A percentile compares a stretch with the other conserved stretches of the same genome.
phyloP scores from a whole-genome alignment of 2,113 vertebrate genomes.

The Austrofundulus limnaeus region DNA sequence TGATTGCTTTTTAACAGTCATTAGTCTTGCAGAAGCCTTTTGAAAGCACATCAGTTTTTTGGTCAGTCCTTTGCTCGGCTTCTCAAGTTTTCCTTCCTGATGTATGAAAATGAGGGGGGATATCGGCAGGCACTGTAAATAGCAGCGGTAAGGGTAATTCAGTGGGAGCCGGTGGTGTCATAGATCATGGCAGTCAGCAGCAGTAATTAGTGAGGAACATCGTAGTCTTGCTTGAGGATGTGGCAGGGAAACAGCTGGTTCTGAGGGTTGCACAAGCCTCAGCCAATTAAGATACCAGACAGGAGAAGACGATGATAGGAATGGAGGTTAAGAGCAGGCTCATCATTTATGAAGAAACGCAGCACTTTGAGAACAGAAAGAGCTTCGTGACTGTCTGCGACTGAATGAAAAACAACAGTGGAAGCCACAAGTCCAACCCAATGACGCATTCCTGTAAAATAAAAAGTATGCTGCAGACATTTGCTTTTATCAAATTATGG shows the following conservation, averaged over 20 bases:
- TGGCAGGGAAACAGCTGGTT: conserved; percentile 47
- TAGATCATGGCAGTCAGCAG: conserved; percentile 61
- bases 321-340: conserved; percentile 25
- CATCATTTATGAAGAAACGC: conserved; percentile 26
- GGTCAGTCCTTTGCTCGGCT: conserved; percentile 31
- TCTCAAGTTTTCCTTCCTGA: conserved; percentile 43
- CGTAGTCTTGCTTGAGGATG: conserved; percentile 41
- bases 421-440: background rate
- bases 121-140: conserved; percentile 53
- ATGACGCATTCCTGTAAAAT: background rate
- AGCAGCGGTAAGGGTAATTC: conserved; percentile 44
- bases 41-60: conserved; percentile 48
- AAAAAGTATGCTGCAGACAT: too few species aligned
- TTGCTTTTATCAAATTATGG: background rate
- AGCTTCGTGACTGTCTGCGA: background rate
- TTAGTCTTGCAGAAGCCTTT: conserved; percentile 62
- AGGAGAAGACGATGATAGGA: conserved; percentile 36
- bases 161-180: conserved; percentile 35
- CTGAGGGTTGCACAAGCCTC: conserved; percentile 29
- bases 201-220: conserved; percentile 69
- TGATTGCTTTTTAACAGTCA: conserved; percentile 78
- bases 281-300: conserved; percentile 55
- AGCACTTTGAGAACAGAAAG: background rate
- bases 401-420: background rate
- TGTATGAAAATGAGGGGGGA: conserved; percentile 51